Evolutionary conservation across 2,888 invertebrate species (phyloP), one percentile per base, ranked within the genome.

Genomic region (Tiliacea aurago): DNA sequence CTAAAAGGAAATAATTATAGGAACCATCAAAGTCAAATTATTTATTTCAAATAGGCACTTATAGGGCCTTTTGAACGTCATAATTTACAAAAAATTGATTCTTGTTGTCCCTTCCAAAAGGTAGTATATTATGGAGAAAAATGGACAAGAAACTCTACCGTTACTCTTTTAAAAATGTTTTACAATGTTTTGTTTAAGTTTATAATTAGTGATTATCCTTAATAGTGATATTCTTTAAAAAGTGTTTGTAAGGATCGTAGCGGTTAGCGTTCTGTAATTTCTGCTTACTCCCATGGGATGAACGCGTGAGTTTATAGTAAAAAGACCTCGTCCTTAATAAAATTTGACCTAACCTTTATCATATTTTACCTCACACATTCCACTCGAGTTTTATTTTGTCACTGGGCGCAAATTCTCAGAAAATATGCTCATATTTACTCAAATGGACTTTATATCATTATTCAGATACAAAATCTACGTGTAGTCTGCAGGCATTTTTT

Each of bases 401-500:
- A 59, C 20, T 18, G 37, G 66, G 41, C 28, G 6, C 47, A 47
- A 53, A 49, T 58, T 63, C 66, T 53, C 53, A 58, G n/a, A 67
- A 67, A 66, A 66, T 2, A 53, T 49, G n/a, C 23, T 15, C 4
- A 11, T 49, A 55, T 61, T 33, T 49, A 23, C 18, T 41, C n/a
- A n/a, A 70, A 63, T 51, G 10, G 0, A n/a, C 7, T 18, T 41
- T 51, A 20, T 51, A 58, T 74, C 45, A 45, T 70, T 58, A 49
- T 70, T 76, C 47, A 78, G 53, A 62, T 51, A 73, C 20, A 65
- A 49, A 55, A 43, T 28, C 23, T 59, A 49, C 56, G 43, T 66
- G 23, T 62, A 33, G 20, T 66, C 51, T 70, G n/a, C n/a, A 53
- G 51, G 72, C 28, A 56, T 37, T 75, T 79, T 74, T 66, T 78